phyloP scores from a whole-genome alignment of 2,888 invertebrate genomes.

The Pseudococcus viburni region DNA sequence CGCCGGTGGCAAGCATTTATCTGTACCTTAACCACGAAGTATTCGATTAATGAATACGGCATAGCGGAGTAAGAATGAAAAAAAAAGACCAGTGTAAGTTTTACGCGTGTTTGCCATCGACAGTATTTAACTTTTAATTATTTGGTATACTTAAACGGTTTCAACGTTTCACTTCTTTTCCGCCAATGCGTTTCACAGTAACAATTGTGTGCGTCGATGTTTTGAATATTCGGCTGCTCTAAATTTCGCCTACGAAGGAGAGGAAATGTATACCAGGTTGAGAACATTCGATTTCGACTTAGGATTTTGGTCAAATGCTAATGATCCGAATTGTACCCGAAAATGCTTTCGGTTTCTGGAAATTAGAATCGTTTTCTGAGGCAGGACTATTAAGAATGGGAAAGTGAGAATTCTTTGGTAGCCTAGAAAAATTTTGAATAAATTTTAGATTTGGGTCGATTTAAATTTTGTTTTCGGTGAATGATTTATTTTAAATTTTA shows the following conservation, averaged over 20 bases:
- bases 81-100: not conserved
- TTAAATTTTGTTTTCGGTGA: too few species aligned
- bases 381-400: too few species aligned
- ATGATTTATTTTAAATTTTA: too few species aligned
- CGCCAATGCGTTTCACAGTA: not conserved
- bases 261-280: not conserved
- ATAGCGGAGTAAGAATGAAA: not conserved
- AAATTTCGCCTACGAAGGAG: not conserved
- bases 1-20: conserved; percentile 58
- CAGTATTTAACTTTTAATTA: conserved; percentile 47
- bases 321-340: not conserved
- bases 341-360: not conserved
- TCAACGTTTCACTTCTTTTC: conserved; percentile 45
- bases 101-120: conserved; percentile 31
- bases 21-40: conserved; percentile 26
- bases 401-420: too few species aligned
- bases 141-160: conserved; percentile 23
- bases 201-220: conserved; percentile 26
- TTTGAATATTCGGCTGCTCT: conserved; percentile 10
- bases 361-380: not conserved
- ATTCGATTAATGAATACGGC: conserved; percentile 39
- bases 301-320: not conserved
- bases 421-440: too few species aligned
- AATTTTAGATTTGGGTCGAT: too few species aligned
- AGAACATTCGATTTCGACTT: not conserved